Percentiles rank a stretch among this genome's conserved stretches.
Evolutionary conservation across 2,888 invertebrate genomes (phyloP).

Genomic region (Hetaerina titia): DNA sequence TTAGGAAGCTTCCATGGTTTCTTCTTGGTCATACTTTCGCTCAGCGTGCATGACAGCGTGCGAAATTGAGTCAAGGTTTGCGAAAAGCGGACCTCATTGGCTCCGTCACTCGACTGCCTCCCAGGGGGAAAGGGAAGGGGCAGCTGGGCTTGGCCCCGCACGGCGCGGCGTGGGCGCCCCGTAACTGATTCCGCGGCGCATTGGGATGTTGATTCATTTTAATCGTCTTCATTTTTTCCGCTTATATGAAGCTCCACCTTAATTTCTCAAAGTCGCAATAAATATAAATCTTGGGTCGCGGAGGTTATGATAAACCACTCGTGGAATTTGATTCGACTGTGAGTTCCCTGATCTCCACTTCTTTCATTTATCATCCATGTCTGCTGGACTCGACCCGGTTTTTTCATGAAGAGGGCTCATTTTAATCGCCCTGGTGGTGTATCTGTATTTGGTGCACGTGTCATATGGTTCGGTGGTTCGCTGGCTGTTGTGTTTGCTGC

Average conservation of each 20-base stretch:
- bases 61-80: not conserved
- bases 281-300: not conserved
- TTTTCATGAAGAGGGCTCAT: too few relatives aligned
- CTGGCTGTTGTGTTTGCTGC: too few relatives aligned
- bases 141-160: not conserved
- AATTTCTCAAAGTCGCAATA: conserved; percentile 5
- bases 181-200: not conserved
- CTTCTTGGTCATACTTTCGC: not conserved
- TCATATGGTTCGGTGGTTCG: too few relatives aligned
- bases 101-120: not conserved
- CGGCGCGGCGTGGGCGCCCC: not conserved
- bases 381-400: too few relatives aligned
- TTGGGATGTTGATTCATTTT: not conserved
- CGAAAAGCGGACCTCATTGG: not conserved
- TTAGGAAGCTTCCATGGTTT: not conserved
- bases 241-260: not conserved
- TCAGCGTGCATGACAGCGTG: not conserved
- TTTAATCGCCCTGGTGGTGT: too few relatives aligned
- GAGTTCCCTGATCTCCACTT: not conserved
- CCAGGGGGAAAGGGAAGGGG: not conserved
- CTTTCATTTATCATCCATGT: not conserved
- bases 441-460: too few relatives aligned
- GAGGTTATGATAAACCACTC: not conserved
- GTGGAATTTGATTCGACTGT: not conserved
- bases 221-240: not conserved